Evolutionary conservation across 2,113 vertebrate species (phyloP).

Genomic region (Notechis scutatus): DNA sequence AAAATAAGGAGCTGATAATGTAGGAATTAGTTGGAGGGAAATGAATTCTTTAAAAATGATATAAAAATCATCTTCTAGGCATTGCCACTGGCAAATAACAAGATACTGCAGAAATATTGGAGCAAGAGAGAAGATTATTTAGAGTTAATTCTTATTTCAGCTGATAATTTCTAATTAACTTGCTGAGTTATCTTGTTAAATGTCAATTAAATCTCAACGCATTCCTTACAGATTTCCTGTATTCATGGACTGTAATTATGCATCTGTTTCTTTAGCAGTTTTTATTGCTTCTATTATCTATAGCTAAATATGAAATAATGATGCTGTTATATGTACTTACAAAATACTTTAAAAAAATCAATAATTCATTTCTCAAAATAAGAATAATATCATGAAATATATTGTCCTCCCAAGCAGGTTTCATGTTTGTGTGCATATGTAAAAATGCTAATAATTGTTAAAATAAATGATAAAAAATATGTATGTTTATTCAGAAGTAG

Average conservation of each 20-base stretch:
- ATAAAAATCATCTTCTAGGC: conserved; percentile 63
- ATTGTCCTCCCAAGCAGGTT: not conserved
- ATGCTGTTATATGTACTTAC: conserved; percentile 63
- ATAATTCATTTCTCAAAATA: conserved; percentile 64
- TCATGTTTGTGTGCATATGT: not conserved
- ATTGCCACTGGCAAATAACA: conserved; percentile 54
- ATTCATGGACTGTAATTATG: conserved; percentile 74
- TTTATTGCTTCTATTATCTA: conserved; percentile 66
- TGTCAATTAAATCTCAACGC: conserved; percentile 74
- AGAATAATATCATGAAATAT: not conserved
- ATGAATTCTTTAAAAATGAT: conserved; percentile 57
- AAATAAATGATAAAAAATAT: not conserved
- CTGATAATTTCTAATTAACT: conserved; percentile 80
- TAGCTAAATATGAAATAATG: conserved; percentile 67
- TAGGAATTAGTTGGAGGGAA: conserved; percentile 59
- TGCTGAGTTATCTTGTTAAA: conserved; percentile 78
- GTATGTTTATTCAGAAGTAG: not conserved
- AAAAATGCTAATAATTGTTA: not conserved
- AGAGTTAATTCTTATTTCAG: conserved; percentile 77
- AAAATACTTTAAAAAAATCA: conserved; percentile 68
- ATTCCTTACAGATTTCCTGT: conserved; percentile 74
- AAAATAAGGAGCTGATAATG: conserved; percentile 55
- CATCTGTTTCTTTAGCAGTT: conserved; percentile 66
- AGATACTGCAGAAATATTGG: conserved; percentile 48
- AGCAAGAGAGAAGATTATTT: conserved; percentile 74